Conservation (phyloP, 2,888 invertebrate genomes). For the Euclidia mi region DNA sequence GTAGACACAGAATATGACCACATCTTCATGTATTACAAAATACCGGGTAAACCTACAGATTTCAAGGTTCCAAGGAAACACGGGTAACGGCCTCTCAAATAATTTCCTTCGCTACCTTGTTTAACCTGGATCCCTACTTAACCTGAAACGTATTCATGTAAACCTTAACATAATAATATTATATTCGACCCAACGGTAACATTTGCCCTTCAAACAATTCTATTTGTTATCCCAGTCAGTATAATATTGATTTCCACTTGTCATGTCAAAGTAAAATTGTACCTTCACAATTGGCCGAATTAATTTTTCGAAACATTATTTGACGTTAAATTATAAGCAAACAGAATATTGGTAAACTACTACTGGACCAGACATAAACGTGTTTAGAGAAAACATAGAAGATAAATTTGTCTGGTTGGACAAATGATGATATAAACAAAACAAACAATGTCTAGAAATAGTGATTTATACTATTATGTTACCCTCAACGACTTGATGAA, state of each 20-base stretch:
- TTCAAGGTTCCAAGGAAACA: too few species aligned
- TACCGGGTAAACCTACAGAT: too few species aligned
- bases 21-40: too few species aligned
- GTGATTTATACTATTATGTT: too few species aligned
- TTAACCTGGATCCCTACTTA: slow-evolving; percentile 12
- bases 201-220: slow-evolving; percentile 16
- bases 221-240: slow-evolving; percentile 20
- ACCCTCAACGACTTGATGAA: too few species aligned
- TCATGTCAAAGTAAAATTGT: slow-evolving; percentile 22
- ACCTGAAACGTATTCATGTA: slow-evolving; percentile 5
- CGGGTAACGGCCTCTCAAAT: too few species aligned
- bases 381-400: not conserved
- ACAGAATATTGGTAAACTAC: slow-evolving; percentile 19
- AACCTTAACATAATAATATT: slow-evolving; percentile 15
- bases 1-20: too few species aligned
- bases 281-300: slow-evolving; percentile 27
- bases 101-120: not conserved
- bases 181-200: slow-evolving; percentile 2
- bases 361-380: slow-evolving; percentile 4
- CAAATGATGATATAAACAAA: too few species aligned
- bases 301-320: slow-evolving; percentile 13
- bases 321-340: slow-evolving; percentile 24
- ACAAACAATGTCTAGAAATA: too few species aligned
- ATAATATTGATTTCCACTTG: slow-evolving; percentile 33
- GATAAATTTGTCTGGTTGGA: not conserved